Base-by-base conservation (phyloP, 35 echinoderm and acorn worm species). In the Acanthaster planci region DNA sequence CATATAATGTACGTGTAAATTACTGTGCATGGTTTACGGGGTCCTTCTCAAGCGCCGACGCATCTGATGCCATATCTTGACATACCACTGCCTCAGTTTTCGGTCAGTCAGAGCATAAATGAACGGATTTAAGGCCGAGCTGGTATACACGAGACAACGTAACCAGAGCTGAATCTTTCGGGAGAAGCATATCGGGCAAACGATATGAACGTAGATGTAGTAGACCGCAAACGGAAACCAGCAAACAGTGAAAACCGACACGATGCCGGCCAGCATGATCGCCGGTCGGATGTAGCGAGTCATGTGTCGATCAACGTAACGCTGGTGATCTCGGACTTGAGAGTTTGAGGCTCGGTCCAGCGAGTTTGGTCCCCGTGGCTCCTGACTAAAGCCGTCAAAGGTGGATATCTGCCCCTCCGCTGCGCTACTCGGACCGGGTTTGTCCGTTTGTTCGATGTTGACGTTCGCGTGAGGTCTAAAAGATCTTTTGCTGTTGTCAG, bases 161-260 rank as follows among this genome's bases (percentile, higher is more conserved):
- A 85, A 58, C 83, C 83, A 85, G 6, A 67, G 1, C 39, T 85
- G 83, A 32, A 38, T 85, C 7, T 18, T 44, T 9, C 37, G 37
- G 60, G 57, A n/a, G 60, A 68, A 85, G 29, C 83, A 67, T 39
- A 58, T 29, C 39, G 83, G 83, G 0, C 55, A 85, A 47, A 85
- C 40, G 23, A 85, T 64, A 36, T 75, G 83, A 26, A 85, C 57
- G 38, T 85, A 85, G 34, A 85, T 47, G 39, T 85, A 40, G 57
- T 85, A 85, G 30, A 85, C 38, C 19, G 83, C 83, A 16, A 85
- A 72, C 32, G 83, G 83, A 42, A 85, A 85, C 83, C 83, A 85
- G 38, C 83, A 85, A 14, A 85, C 7, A 23, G 60, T 39, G 38
- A 85, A 85, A 32, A 60, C 58, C 6, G 56, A 42, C 4, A 85